phyloP scores from a whole-genome alignment of 2,797 vertebrate genomes.

The Scomberomorus guttatus region DNA sequence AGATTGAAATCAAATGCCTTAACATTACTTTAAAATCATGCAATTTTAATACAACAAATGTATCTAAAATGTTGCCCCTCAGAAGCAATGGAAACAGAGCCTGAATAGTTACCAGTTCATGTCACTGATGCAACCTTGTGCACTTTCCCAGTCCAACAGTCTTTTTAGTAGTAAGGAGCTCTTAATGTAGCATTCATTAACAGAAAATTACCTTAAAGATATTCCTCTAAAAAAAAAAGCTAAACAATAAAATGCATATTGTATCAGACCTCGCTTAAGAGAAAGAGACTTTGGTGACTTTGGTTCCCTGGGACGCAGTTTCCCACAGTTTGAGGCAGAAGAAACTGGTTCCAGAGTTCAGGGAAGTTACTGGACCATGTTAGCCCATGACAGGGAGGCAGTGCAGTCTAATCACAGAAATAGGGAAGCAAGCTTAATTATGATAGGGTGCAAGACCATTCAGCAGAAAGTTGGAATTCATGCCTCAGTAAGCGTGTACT shows the following conservation, averaged over 20 bases:
- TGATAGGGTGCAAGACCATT: background rate
- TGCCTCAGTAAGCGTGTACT: background rate
- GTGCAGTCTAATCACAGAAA: background rate
- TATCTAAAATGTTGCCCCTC: background rate
- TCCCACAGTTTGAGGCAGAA: conserved; percentile 1
- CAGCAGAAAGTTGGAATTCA: background rate
- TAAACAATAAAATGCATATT: background rate
- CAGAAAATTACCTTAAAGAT: background rate
- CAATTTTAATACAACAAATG: background rate
- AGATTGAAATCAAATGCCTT: background rate
- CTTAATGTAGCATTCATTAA: background rate
- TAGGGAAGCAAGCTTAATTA: background rate
- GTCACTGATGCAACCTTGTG: background rate
- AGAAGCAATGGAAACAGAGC: background rate
- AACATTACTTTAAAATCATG: background rate
- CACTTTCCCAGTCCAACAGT: background rate
- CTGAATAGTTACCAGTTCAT: background rate
- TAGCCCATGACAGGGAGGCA: background rate
- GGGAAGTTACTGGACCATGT: conserved; percentile 11
- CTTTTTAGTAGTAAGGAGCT: too few species aligned
- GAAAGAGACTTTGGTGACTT: background rate
- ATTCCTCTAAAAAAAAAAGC: background rate
- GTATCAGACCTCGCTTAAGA: background rate
- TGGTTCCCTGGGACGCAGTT: background rate
- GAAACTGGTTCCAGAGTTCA: conserved; percentile 16